Evolutionary conservation across 2,888 invertebrate species (phyloP), one percentile per base, ranked within the genome.

Genomic region (Germaria angustata): DNA sequence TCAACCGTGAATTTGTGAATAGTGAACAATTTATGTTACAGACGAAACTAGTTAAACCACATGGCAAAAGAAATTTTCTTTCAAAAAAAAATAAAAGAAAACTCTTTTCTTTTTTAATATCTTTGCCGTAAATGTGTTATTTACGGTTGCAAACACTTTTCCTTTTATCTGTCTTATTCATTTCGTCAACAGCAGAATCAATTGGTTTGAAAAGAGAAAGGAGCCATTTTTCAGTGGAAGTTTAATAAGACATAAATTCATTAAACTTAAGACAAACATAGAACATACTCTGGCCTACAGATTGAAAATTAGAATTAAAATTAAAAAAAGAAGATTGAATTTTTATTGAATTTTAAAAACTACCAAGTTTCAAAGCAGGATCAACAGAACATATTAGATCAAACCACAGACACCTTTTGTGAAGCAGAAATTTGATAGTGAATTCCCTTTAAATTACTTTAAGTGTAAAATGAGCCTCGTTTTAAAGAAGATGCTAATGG

Each of bases 11-110:
- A 79, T 72, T 66, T 79, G 41, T 51, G 65, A 20, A 34, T 36
- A 13, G 15, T 36, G 41, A 44, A 66, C 59, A 71, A 66, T 46
- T 36, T 51, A 51, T 72, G 61, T 84, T 83, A 84, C 82, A 83
- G 68, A 75, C 49, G 84, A 87, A 88, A 89, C 89, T 86, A 85
- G 88, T 88, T 88, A 86, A 86, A 88, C 89, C 86, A 86, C 89
- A 88, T 89, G 88, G 88, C 89, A 86, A 84, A 84, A 84, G 49
- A 80, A 84, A 73, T 78, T 78, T 39, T 77, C 44, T 36, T 51
- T 78, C 72, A 57, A 71, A 49, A 61, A 78, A 59, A 75, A 71
- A 66, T 84, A 61, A 75, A 84, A 86, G 80, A 85, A 85, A 51
- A 34, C 55, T 61, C 59, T n/a, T n/a, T n/a, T n/a, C 72, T 59